Conservation (phyloP, 2,113 vertebrate genomes). For the Gnathonemus echidnorhynchus region DNA sequence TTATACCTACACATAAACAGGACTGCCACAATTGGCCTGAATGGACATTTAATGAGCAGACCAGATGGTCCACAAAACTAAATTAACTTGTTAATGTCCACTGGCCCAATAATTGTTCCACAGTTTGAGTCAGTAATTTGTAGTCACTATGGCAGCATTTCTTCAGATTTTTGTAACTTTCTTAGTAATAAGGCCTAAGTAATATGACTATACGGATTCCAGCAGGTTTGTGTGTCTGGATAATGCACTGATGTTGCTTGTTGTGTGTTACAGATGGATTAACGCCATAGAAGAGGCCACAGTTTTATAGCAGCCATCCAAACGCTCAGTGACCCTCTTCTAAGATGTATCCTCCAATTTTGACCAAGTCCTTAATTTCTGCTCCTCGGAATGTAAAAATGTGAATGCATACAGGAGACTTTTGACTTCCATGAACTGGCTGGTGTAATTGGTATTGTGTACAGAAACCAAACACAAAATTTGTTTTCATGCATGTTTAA, state of each 20-base stretch:
- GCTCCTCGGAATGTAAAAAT: slow-evolving; percentile 21
- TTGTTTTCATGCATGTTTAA: not conserved
- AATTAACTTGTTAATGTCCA: not conserved
- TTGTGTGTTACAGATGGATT: slow-evolving; percentile 72
- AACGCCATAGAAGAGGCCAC: slow-evolving; percentile 92
- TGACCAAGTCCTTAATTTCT: slow-evolving; percentile 1
- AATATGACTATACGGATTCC: not conserved
- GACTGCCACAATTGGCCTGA: not conserved
- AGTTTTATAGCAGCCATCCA: slow-evolving; percentile 77
- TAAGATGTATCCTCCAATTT: not conserved
- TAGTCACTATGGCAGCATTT: not conserved
- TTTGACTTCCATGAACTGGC: not conserved
- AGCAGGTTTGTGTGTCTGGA: not conserved
- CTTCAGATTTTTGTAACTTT: not conserved
- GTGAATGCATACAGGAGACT: slow-evolving; percentile 25
- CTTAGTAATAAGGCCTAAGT: not conserved
- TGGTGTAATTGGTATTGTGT: not conserved
- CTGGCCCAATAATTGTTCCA: not conserved
- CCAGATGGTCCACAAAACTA: not conserved
- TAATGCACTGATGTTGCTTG: not conserved
- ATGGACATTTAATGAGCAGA: not conserved
- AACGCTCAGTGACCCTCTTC: not conserved
- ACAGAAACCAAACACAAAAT: not conserved
- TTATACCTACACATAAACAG: not conserved
- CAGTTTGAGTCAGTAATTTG: not conserved